Conservation (phyloP, 1,140 invertebrate species). For the Lepidostoma basale region DNA sequence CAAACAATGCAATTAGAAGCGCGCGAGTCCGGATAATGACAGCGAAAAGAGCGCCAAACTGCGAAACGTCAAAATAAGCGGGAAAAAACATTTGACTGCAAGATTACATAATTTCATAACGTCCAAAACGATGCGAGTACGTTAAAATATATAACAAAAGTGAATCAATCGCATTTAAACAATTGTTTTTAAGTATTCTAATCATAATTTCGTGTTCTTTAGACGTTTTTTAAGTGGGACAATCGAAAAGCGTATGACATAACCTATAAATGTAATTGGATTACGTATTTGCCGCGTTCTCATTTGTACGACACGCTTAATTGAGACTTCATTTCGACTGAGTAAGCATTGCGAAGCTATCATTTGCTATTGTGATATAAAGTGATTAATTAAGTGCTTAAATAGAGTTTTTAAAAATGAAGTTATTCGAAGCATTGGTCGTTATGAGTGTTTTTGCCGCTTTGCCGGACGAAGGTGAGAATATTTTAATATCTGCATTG, state of each 20-base stretch:
- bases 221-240: no score
- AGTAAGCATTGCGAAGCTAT: neutral
- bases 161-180: no score
- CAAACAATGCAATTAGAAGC: neutral
- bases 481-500: neutral
- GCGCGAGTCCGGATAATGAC: neutral
- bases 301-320: no score
- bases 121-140: neutral
- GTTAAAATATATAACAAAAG: neutral
- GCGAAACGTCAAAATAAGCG: neutral
- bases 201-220: no score
- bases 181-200: no score
- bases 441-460: neutral
- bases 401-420: neutral
- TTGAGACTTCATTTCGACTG: neutral
- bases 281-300: neutral
- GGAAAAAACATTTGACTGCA: neutral
- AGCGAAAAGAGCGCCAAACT: neutral
- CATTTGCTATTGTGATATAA: conserved; percentile 4
- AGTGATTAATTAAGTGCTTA: conserved; percentile 2
- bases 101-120: conserved; percentile 9
- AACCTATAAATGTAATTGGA: conserved; percentile 12
- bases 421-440: neutral
- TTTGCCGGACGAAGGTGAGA: neutral
- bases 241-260: neutral